Evolutionary conservation across 1,140 invertebrate species (phyloP), one percentile per base, ranked within the genome.

Genomic region (Pseudoatta argentina): DNA sequence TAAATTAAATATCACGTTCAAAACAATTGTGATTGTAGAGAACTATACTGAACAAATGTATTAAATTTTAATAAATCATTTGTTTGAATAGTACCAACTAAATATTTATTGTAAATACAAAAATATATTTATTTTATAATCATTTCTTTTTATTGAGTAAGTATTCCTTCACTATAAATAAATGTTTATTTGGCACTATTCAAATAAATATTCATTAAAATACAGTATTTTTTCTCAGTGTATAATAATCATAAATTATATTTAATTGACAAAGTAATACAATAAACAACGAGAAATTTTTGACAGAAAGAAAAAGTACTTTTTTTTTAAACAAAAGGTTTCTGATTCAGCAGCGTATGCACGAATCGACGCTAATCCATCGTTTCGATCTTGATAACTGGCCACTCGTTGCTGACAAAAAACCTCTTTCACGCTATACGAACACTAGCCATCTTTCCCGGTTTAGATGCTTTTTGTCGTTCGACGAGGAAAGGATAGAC

Each of bases 371-470:
- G 55, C 55, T 79, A 86, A 90, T 90, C 87, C 71, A 86, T 88
- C 71, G 85, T 81, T 72, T 61, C 61, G 75, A 55, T 57, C 34
- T 48, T 61, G 63, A 77, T 87, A 12, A 7, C 3, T 55, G 59
- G 75, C 12, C 61, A 16, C 6, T 81, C 63, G 44, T 73, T 77
- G 64, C 0, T 12, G 48, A 55, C 87, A 88, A 88, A 88, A 91
- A 91, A 79, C 69, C 89, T 77, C 79, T 88, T 91, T 88, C 89
- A 88, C 75, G 75, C 73, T 71, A 24, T 61, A 53, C 55, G 64
- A 87, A 59, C 79, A 69, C 64, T 30, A 30, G 73, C 79, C 87
- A 91, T 91, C 89, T 90, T 91, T 87, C 87, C 24, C 53, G 75
- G 71, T 64, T 86, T 76, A 81, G 61, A 5, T 24, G 63, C 63